Evolutionary conservation across 1,140 invertebrate genomes (phyloP).

Genomic region (Drosophila tani): DNA sequence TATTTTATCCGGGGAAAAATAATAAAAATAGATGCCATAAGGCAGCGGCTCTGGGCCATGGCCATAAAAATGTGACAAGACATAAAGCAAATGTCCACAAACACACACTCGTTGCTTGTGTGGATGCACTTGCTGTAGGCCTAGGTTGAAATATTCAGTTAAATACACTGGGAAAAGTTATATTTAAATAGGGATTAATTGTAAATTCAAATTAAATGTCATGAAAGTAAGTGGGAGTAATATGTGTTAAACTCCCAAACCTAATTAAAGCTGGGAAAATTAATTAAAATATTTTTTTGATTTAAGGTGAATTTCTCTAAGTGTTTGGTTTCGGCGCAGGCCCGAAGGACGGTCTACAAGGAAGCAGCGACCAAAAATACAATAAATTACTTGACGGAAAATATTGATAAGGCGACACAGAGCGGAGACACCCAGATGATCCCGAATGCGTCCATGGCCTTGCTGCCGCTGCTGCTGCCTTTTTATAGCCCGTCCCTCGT

Average conservation of each 20-base stretch:
- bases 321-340: neutral
- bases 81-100: slow-evolving; percentile 69
- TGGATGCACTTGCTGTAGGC: slow-evolving; percentile 55
- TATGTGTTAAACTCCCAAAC: neutral
- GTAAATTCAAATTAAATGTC: neutral
- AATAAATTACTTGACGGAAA: slow-evolving; percentile 84
- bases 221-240: neutral
- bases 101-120: slow-evolving; percentile 6
- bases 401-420: slow-evolving; percentile 81
- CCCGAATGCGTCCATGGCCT: slow-evolving; percentile 44
- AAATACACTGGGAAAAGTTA: neutral
- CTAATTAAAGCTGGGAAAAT: no score
- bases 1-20: slow-evolving; percentile 74
- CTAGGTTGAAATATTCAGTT: slow-evolving; percentile 20
- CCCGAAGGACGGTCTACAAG: slow-evolving; percentile 53
- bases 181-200: no score
- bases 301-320: neutral
- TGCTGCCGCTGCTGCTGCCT: slow-evolving; percentile 19
- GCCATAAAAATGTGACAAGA: slow-evolving; percentile 80
- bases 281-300: no score
- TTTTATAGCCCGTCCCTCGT: slow-evolving; percentile 64
- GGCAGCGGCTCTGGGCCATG: slow-evolving; percentile 22
- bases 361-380: slow-evolving; percentile 59
- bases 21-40: slow-evolving; percentile 80
- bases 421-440: slow-evolving; percentile 60